phyloP scores from a whole-genome alignment of 2,113 vertebrate species.

The Hipposideros armiger region DNA sequence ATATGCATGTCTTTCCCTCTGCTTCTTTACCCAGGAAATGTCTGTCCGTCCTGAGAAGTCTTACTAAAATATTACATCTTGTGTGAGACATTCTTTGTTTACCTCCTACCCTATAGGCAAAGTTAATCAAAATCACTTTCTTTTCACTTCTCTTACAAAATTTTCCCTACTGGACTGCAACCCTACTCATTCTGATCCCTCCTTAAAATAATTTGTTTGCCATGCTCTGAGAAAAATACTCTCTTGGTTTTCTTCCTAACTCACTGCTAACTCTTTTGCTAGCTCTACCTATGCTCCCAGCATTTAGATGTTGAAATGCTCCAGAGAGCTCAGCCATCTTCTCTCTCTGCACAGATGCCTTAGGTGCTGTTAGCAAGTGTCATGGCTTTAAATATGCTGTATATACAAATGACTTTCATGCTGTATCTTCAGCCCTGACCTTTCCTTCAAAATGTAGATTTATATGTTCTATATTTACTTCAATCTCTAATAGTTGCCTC shows the following conservation, averaged over 20 bases:
- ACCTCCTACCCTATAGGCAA: background rate
- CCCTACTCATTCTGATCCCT: background rate
- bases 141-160: background rate
- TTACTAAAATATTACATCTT: background rate
- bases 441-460: background rate
- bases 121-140: background rate
- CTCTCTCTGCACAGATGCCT: too few species aligned
- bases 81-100: background rate
- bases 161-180: background rate
- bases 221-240: background rate
- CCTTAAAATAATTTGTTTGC: background rate
- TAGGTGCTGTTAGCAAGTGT: too few species aligned
- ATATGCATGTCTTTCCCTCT: background rate
- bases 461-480: background rate
- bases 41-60: background rate
- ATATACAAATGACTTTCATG: background rate
- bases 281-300: background rate
- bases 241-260: background rate
- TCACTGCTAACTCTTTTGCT: background rate
- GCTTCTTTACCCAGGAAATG: background rate
- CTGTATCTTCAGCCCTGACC: background rate
- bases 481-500: background rate
- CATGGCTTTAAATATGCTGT: background rate
- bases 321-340: too few species aligned
- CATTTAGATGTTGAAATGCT: background rate